Evolutionary conservation across 2,888 invertebrate species (phyloP).

Genomic region (Arctia plantaginis): DNA sequence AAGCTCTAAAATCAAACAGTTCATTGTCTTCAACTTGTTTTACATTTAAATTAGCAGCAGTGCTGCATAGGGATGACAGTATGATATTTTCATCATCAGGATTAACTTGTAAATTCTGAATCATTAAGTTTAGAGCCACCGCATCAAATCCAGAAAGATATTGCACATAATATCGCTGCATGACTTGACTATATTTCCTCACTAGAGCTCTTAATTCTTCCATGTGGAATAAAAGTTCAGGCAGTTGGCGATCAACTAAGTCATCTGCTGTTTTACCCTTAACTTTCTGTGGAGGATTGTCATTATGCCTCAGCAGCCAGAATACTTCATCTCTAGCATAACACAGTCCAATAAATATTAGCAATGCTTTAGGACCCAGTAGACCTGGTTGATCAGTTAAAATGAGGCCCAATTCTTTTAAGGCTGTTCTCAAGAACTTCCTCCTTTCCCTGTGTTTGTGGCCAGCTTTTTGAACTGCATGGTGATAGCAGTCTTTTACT

Average conservation of each 20-base stretch:
- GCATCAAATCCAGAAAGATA: constrained; percentile 99
- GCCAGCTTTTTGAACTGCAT: constrained; percentile 96
- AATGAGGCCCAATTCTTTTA: constrained; percentile 97
- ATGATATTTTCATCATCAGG: constrained; percentile 98
- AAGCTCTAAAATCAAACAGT: constrained; percentile 97
- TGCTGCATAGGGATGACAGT: constrained; percentile 96
- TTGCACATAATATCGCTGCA: constrained; percentile 99
- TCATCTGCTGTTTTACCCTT: constrained; percentile 97
- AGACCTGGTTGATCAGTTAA: constrained; percentile 99
- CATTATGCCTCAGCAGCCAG: constrained; percentile 98
- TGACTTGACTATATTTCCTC: constrained; percentile 97
- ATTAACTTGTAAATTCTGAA: constrained; percentile 93
- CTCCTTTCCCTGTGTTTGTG: constrained; percentile 97
- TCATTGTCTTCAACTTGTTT: constrained; percentile 99
- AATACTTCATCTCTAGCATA: constrained; percentile 98
- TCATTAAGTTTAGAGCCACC: constrained; percentile 94
- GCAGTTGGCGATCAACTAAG: constrained; percentile 97
- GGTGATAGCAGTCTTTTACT: constrained; percentile 97
- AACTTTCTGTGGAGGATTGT: constrained; percentile 96
- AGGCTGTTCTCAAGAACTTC: constrained; percentile 97
- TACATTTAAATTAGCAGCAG: constrained; percentile 93
- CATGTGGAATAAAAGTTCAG: constrained; percentile 99
- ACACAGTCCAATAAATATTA: constrained; percentile 98
- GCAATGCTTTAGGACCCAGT: constrained; percentile 98
- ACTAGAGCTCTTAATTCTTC: constrained; percentile 98